Evolutionary conservation across 1,140 invertebrate species (phyloP), one percentile per base, ranked within the genome.

Genomic region (Meloidogyne hapla): DNA sequence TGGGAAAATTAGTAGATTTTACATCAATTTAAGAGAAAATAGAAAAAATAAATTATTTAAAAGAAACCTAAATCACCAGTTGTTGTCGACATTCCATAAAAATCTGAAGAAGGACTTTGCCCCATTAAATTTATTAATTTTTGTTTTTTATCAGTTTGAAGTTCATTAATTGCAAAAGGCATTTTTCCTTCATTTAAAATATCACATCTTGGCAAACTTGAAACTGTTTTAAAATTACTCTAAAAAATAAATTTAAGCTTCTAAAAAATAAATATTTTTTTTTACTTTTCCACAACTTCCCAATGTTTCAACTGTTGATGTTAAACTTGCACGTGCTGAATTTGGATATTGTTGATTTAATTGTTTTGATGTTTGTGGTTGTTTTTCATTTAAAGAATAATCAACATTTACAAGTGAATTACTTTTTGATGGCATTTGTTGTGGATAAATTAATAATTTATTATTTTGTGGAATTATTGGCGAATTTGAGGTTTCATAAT

Each of bases 21-120:
- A n/a, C n/a, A n/a, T n/a, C n/a, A n/a, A n/a, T n/a, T n/a, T n/a
- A n/a, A n/a, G n/a, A n/a, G n/a, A n/a, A 28, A 40, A 26, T 5
- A 21, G 26, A 69, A 69, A 40, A 69, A 45, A 40, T 1, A 28
- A 42, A 45, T 56, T 70, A 23, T 45, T 69, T 18, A 69, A 33
- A 26, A 42, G 1, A 21, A 42, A 67, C 65, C 48, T 56, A 56
- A 56, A 56, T 56, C 48, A 5, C 48, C 48, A 6, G 15, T 48
- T 48, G 45, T 18, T 48, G 45, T 48, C 4, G 45, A 15, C 45
- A 18, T 48, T 48, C 45, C 15, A 48, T 8, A 21, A 56, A 56
- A 56, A 21, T 56, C 48, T n/a, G 48, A 56, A 3, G 45, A 48
- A 56, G 48, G 48, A 56, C 48, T 56, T 18, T 48, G 45, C 4